Evolutionary conservation across 2,888 invertebrate genomes (phyloP), one percentile per base, ranked within the genome.

Genomic region (Mallateleia sp.): DNA sequence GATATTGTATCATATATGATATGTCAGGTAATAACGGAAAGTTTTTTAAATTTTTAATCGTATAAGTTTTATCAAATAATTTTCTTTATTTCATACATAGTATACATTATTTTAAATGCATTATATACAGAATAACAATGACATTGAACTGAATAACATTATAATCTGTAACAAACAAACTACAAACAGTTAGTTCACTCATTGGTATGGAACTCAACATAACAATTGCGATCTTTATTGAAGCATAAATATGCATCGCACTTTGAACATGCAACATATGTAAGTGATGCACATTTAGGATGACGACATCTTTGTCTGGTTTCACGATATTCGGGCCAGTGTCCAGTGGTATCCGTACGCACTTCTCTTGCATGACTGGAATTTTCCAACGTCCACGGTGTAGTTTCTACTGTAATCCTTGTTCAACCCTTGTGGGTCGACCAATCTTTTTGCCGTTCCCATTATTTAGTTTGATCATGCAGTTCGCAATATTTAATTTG

Each of bases 151-250:
- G n/a, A n/a, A n/a, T n/a, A n/a, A n/a, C 45, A 45, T 45, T 45
- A 45, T 45, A 45, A 66, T 32, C 32, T 58, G 56, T 32, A 66
- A 66, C 45, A 32, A 66, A 66, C 47, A 66, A 66, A 66, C 50
- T 66, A 50, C 25, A 47, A 50, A 47, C 66, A 66, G 66, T 50
- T 50, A 50, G 50, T 66, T 66, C 50, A 50, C 50, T 66, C 50
- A 50, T 50, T 67, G 45, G 45, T 77, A 52, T 77, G 77, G 42
- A 77, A 66, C 56, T 64, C 22, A 52, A 52, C 54, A 22, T 24
- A 77, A 47, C 54, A 62, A 62, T 62, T 62, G 62, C 64, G 52
- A 64, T 75, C 52, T 60, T 75, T 75, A 42, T 75, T 75, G 15
- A 64, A 32, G 18, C 64, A 64, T 28, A 64, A 47, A 38, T 45